Evolutionary conservation across 92 coral and sea anemone genomes (phyloP).

Genomic region (Scolanthus callimorphus): DNA sequence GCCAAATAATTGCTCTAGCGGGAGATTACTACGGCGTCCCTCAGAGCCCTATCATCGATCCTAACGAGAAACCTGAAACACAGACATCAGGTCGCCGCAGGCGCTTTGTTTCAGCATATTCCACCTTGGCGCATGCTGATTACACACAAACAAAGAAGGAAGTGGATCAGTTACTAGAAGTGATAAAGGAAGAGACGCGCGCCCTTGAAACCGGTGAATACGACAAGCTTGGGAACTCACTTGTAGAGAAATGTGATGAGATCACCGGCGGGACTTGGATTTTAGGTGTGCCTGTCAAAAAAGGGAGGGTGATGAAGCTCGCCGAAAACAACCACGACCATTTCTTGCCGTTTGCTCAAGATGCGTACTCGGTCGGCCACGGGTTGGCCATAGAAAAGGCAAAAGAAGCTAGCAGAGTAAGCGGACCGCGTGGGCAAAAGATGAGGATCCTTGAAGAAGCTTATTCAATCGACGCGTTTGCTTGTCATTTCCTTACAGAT

Average conservation of each 20-base stretch:
- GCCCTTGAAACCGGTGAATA: conserved; percentile 13
- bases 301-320: conserved; percentile 43
- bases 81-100: conserved; percentile 17
- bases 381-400: conserved; percentile 57
- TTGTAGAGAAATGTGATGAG: conserved; percentile 19
- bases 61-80: background rate
- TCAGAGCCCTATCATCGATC: conserved; percentile 45
- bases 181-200: conserved; percentile 30
- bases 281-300: conserved; percentile 29
- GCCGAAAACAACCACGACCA: conserved; percentile 63
- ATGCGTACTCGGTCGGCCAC: conserved; percentile 49
- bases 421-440: background rate
- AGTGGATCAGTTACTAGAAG: conserved; percentile 32
- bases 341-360: conserved; percentile 48
- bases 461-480: conserved; percentile 57
- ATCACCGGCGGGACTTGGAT: conserved; percentile 54
- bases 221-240: conserved; percentile 24
- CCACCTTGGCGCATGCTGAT: conserved; percentile 23
- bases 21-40: conserved; percentile 77
- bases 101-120: conserved; percentile 51
- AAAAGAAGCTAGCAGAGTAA: conserved; percentile 32
- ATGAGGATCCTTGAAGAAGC: conserved; percentile 32
- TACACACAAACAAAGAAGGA: conserved; percentile 16
- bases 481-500: conserved; percentile 71
- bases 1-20: conserved; percentile 56